Evolutionary conservation across 2,888 invertebrate genomes (phyloP).

Genomic region (Mythimna vitellina): DNA sequence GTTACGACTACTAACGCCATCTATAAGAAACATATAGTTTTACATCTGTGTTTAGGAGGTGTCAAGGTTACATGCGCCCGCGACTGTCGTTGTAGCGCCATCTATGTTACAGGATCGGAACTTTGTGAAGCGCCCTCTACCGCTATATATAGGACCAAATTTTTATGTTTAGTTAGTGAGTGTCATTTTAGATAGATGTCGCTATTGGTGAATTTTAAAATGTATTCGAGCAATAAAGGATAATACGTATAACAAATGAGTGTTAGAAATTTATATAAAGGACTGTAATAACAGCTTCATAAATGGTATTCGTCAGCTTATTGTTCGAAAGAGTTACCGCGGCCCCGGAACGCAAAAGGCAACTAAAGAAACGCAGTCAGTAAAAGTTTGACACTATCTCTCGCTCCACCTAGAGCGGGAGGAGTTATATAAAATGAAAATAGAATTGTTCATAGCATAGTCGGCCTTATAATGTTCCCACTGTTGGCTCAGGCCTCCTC

Average conservation of each 20-base stretch:
- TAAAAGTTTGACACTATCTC: no score
- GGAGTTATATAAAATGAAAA: no score
- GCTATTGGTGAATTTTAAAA: not conserved
- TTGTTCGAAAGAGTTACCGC: no score
- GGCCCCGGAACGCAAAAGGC: no score
- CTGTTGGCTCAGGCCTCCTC: no score
- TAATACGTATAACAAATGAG: not conserved
- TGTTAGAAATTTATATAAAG: not conserved
- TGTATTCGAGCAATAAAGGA: not conserved
- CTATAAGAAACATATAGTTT: conserved; percentile 11
- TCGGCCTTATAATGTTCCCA: no score
- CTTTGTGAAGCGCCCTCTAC: conserved; percentile 9
- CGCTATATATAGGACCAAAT: not conserved
- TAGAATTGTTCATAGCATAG: no score
- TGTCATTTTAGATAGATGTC: conserved; percentile 23
- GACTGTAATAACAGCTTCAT: not conserved
- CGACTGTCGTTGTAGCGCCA: conserved; percentile 51
- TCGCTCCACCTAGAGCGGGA: no score
- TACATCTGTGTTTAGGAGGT: not conserved
- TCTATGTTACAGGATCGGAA: conserved; percentile 33
- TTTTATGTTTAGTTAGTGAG: not conserved
- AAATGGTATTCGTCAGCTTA: not conserved
- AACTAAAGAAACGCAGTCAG: no score
- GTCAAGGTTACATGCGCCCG: conserved; percentile 48
- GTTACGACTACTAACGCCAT: conserved; percentile 36